A percentile compares a stretch with the other conserved stretches of the same genome.
Conservation (phyloP, 2,797 vertebrate genomes). For the Potorous gilbertii region DNA sequence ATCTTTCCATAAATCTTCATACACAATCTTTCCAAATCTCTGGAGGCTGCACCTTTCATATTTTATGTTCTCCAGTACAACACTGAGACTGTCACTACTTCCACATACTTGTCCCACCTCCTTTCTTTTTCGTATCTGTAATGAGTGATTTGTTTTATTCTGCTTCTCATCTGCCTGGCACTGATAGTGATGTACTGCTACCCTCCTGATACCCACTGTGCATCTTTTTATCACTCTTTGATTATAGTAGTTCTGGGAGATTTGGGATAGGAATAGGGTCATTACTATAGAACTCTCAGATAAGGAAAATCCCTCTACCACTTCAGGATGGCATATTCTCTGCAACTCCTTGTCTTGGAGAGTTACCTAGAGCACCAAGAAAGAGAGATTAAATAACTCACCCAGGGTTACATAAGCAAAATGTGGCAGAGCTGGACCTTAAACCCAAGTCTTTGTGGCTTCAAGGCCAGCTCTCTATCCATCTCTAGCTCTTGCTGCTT, state of each 20-base stretch:
- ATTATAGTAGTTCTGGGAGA: background rate
- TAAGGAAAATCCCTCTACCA: background rate
- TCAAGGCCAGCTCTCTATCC: background rate
- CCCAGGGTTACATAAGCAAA: background rate
- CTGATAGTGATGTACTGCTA: background rate
- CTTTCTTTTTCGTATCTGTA: background rate
- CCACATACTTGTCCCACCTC: background rate
- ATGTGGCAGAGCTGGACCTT: background rate
- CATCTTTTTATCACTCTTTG: background rate
- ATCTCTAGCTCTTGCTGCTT: background rate
- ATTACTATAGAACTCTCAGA: background rate
- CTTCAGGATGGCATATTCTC: background rate
- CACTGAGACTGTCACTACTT: background rate
- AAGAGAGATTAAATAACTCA: background rate
- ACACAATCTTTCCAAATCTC: background rate
- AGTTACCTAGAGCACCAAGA: background rate
- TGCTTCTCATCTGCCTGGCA: background rate
- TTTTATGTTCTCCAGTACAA: background rate
- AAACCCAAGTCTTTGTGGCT: background rate
- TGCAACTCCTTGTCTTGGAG: background rate
- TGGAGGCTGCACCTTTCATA: background rate
- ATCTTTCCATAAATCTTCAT: background rate
- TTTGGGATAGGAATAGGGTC: background rate
- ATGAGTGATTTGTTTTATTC: background rate
- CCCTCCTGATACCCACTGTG: background rate